Conservation (phyloP, 2,888 invertebrate genomes). For the Lagria hirta region DNA sequence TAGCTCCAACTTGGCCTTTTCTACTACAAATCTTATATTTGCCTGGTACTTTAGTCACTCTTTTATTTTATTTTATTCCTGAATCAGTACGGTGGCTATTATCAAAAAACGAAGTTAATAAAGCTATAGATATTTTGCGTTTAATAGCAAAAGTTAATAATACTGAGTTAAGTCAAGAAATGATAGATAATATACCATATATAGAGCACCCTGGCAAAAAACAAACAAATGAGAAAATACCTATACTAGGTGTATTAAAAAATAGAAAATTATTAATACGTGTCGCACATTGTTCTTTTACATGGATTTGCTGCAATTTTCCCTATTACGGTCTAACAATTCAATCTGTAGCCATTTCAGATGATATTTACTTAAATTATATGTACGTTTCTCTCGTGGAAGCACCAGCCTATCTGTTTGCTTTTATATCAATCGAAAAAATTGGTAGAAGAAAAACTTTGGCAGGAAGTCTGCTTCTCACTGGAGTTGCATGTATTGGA, state of each 20-base stretch:
- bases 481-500: slow-evolving; percentile 60
- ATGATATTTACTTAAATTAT: slow-evolving; percentile 74
- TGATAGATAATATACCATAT: slow-evolving; percentile 55
- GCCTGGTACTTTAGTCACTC: slow-evolving; percentile 67
- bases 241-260: slow-evolving; percentile 53
- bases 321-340: slow-evolving; percentile 78
- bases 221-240: slow-evolving; percentile 28
- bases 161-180: slow-evolving; percentile 58
- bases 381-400: slow-evolving; percentile 66
- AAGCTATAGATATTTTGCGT: slow-evolving; percentile 60
- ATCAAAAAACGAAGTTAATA: slow-evolving; percentile 58
- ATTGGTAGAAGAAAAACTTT: slow-evolving; percentile 66
- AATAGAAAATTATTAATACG: slow-evolving; percentile 59
- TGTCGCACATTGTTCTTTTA: slow-evolving; percentile 66
- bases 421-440: slow-evolving; percentile 63
- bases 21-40: slow-evolving; percentile 64
- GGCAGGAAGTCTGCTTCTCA: slow-evolving; percentile 61
- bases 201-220: slow-evolving; percentile 53
- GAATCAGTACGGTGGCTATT: slow-evolving; percentile 76
- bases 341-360: slow-evolving; percentile 71
- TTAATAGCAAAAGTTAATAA: slow-evolving; percentile 65
- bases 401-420: slow-evolving; percentile 69
- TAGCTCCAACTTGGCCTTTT: slow-evolving; percentile 64
- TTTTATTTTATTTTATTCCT: slow-evolving; percentile 65
- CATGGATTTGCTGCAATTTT: slow-evolving; percentile 74